Base-by-base conservation (phyloP, 30 jellyfish, hydroid and myxozoan genomes). In the Aurelia sp. region DNA sequence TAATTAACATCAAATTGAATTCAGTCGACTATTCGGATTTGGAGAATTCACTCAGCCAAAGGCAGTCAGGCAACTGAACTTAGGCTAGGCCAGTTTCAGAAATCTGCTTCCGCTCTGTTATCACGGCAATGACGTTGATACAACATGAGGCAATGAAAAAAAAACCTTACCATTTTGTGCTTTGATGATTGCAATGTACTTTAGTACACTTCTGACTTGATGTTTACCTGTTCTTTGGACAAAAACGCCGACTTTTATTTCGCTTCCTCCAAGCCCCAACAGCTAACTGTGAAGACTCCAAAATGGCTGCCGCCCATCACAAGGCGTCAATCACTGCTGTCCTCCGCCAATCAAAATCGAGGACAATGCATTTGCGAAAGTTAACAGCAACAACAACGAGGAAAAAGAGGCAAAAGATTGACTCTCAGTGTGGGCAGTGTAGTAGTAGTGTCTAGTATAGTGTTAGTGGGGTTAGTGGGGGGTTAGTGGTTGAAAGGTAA, bases 251-350 rank as follows among this genome's bases (percentile, higher is more conserved):
- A 59, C 33, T 59, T 59, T 59, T 6, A 21, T 59, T 59, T 21
- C 16, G 55, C 69, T 21, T 59, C 33, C 69, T 62, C 30, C n/a
- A 51, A 18, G 40, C 18, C 66, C 70, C 22, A 33, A 11, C 9
- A 21, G 22, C 59, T 22, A 10, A 15, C 73, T n/a, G 87, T 76
- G 65, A 15, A 22, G 61, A 52, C 82, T 65, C 57, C 95, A 86
- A 86, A 30, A 86, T 86, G 95, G 89, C 95, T 86, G 85, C 95
- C 95, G 85, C 95, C 93, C 93, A 71, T 60, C 47, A 30, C 58
- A 62, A 19, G 13, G 70, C 51, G 60, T 51, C 83, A 72, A 72
- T 72, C 83, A 72, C 15, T 33, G 83, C 23, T 50, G 27, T 37
- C 52, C 3, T 13, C 52, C 40, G 51, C 83, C 83, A 72, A 72